Conservation (phyloP, 2,797 vertebrate species). For the Rhinichthys osculus region DNA sequence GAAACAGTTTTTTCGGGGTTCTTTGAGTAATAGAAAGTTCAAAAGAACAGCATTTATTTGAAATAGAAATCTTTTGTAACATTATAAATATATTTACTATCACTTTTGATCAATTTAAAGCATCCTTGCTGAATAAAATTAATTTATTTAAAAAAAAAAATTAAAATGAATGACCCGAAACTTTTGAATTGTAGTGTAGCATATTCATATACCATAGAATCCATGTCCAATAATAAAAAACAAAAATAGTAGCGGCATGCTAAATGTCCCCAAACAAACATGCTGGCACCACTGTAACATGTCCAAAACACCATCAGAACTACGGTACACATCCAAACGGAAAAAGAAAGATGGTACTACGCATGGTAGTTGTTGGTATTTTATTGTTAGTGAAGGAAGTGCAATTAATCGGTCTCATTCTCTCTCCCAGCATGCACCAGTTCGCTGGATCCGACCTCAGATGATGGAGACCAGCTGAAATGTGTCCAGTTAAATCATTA, state of each 20-base stretch:
- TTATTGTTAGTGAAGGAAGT: constrained; percentile 1
- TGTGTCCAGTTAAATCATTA: constrained; percentile 34
- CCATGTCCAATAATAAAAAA: background rate
- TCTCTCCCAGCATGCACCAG: constrained; percentile 34
- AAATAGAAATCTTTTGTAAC: background rate
- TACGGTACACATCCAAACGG: background rate
- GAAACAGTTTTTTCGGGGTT: too few relatives aligned
- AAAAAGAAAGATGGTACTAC: background rate
- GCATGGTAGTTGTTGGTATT: background rate
- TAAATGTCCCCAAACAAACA: background rate
- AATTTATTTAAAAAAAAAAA: background rate
- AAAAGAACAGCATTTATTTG: background rate
- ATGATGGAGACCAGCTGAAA: constrained; percentile 35
- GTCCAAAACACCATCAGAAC: background rate
- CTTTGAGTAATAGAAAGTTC: too few relatives aligned
- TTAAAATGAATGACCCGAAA: too few relatives aligned
- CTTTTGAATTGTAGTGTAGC: background rate
- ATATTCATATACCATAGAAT: background rate
- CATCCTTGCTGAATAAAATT: background rate
- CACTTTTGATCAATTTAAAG: background rate
- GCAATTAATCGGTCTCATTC: constrained; percentile 12
- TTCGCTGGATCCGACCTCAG: constrained; percentile 22
- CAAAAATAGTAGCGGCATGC: background rate
- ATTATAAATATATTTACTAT: background rate
- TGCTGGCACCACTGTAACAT: background rate